Evolutionary conservation across 1,140 invertebrate species (phyloP).

Genomic region (Mactra quadrangularis): DNA sequence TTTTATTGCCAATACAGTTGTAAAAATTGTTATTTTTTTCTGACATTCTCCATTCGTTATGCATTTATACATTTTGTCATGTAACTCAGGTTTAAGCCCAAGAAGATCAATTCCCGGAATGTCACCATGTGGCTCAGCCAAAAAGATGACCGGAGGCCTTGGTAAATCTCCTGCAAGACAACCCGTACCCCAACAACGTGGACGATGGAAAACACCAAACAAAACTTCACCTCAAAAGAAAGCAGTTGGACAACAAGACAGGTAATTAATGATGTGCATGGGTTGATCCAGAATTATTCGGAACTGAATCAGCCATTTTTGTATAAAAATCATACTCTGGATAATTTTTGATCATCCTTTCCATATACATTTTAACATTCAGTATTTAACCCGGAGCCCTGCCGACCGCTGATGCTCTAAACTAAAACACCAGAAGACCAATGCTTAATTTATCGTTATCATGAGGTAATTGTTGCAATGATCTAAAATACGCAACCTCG

Average conservation of each 20-base stretch:
- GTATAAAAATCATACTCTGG: not conserved
- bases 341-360: not conserved
- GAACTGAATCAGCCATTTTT: not conserved
- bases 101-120: too few relatives aligned
- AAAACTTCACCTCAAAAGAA: constrained; percentile 65
- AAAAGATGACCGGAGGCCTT: constrained; percentile 2
- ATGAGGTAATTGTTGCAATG: too few relatives aligned
- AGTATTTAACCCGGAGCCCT: not conserved
- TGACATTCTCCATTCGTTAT: too few relatives aligned
- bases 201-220: constrained; percentile 57
- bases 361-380: not conserved
- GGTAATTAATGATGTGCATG: not conserved
- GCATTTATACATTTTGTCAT: too few relatives aligned
- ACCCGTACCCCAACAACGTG: constrained; percentile 7
- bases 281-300: not conserved
- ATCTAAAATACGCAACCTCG: too few relatives aligned
- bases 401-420: not conserved
- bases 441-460: too few relatives aligned
- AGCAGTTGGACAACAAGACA: constrained; percentile 44
- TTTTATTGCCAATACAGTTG: too few relatives aligned
- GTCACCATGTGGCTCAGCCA: too few relatives aligned
- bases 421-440: too few relatives aligned
- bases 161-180: constrained; percentile 11
- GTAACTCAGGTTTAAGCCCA: too few relatives aligned
- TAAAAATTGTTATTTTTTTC: too few relatives aligned